These are phyloP conservation scores for Oostethus manadensis DNA, from an alignment of 2,113 vertebrate species.

Conservation along the genomic window DNA sequence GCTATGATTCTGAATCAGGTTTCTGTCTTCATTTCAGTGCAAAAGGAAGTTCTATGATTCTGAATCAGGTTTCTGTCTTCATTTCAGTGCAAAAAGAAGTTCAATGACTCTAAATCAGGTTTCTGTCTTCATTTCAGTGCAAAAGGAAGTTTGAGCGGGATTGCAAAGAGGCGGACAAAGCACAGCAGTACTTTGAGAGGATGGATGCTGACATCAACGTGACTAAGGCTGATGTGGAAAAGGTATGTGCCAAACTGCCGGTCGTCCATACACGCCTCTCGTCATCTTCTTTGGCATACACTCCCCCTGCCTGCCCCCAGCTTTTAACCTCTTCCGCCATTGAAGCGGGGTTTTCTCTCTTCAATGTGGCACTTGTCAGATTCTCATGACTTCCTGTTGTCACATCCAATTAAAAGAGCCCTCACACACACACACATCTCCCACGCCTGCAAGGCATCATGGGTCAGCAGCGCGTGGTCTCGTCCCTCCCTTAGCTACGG, in stretches of 20 bases:
- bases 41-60: too few species aligned
- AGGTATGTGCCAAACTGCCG: conserved; percentile 70
- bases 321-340: conserved; percentile 7
- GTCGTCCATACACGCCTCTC: conserved; percentile 1
- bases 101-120: too few species aligned
- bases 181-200: conserved; percentile 94
- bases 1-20: not conserved
- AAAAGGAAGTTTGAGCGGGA: conserved; percentile 91
- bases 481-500: conserved; percentile 48
- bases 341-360: not conserved
- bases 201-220: conserved; percentile 98
- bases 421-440: conserved; percentile 41
- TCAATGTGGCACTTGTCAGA: not conserved
- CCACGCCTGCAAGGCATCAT: conserved; percentile 56
- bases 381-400: conserved; percentile 49
- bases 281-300: conserved; percentile 1
- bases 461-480: conserved; percentile 50
- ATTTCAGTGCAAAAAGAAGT: too few species aligned
- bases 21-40: too few species aligned
- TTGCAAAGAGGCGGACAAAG: conserved; percentile 92
- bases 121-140: conserved; percentile 64
- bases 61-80: too few species aligned
- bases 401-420: conserved; percentile 42
- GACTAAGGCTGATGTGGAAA: conserved; percentile 97
- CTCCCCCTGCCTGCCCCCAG: not conserved